phyloP scores from a whole-genome alignment of 1,140 invertebrate species.

The Colletes gigas region DNA sequence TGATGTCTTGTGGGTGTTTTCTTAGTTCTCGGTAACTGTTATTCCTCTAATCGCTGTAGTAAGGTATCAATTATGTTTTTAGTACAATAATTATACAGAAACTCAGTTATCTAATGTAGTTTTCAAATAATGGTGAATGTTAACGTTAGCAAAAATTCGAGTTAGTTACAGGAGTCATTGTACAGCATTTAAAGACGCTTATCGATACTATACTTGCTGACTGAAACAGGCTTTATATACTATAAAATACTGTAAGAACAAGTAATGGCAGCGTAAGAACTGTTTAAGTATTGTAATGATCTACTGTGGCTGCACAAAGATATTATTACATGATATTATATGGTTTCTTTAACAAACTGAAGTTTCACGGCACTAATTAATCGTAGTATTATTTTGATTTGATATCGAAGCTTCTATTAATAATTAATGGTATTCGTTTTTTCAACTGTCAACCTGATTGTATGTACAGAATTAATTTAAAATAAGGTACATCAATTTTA shows the following conservation, averaged over 20 bases:
- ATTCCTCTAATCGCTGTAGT: not conserved
- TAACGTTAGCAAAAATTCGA: not conserved
- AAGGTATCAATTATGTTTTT: not conserved
- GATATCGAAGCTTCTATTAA: not conserved
- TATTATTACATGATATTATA: not conserved
- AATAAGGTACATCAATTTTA: conserved; percentile 1
- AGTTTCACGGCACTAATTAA: conserved; percentile 14
- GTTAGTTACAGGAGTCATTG: not conserved
- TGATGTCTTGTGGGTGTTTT: not conserved
- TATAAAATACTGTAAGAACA: not conserved
- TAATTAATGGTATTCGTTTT: not conserved
- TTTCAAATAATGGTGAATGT: not conserved
- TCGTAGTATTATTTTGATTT: not conserved
- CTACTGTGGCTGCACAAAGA: conserved; percentile 11
- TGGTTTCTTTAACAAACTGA: not conserved
- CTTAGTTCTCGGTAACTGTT: not conserved
- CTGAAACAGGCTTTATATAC: not conserved
- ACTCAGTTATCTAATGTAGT: not conserved
- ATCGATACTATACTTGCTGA: not conserved
- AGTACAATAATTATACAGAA: not conserved
- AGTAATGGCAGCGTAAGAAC: not conserved
- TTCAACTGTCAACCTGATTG: not conserved
- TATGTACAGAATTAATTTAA: conserved; percentile 23
- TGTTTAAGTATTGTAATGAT: not conserved
- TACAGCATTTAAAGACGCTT: not conserved